phyloP scores from a whole-genome alignment of 2,888 invertebrate genomes.

The Branchellion lobata region DNA sequence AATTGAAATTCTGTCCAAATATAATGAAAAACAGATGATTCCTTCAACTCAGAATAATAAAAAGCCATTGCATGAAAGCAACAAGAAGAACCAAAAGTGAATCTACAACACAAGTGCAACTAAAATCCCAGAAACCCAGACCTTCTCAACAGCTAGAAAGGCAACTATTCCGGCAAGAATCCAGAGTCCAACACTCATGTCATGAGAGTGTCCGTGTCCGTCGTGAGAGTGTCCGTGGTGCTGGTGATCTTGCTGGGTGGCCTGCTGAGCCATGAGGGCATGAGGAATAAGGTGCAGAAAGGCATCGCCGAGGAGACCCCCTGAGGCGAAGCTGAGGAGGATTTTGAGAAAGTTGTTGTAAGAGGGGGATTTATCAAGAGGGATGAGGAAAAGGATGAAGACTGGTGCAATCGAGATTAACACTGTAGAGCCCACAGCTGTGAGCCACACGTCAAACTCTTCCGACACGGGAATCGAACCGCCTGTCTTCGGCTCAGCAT shows the following conservation, averaged over 20 bases:
- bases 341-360: slow-evolving; percentile 85
- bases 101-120: no score
- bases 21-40: no score
- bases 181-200: slow-evolving; percentile 88
- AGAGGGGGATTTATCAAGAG: slow-evolving; percentile 74
- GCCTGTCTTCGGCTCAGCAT: neutral
- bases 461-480: slow-evolving; percentile 59
- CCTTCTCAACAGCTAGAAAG: slow-evolving; percentile 89
- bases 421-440: slow-evolving; percentile 84
- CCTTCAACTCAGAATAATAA: no score
- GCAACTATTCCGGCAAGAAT: slow-evolving; percentile 88
- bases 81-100: no score
- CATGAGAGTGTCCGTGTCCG: slow-evolving; percentile 65
- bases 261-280: slow-evolving; percentile 69
- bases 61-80: no score
- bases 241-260: slow-evolving; percentile 63
- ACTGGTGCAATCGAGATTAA: slow-evolving; percentile 93
- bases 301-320: slow-evolving; percentile 91
- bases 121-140: no score
- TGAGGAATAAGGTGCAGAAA: slow-evolving; percentile 98
- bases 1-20: no score
- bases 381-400: slow-evolving; percentile 86
- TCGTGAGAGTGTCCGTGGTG: slow-evolving; percentile 65
- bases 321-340: slow-evolving; percentile 63
- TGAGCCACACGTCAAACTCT: slow-evolving; percentile 69